Percentiles rank a stretch among this genome's conserved stretches.
phyloP scores from a whole-genome alignment of 2,888 invertebrate species.

The Bruchidius siliquastri region DNA sequence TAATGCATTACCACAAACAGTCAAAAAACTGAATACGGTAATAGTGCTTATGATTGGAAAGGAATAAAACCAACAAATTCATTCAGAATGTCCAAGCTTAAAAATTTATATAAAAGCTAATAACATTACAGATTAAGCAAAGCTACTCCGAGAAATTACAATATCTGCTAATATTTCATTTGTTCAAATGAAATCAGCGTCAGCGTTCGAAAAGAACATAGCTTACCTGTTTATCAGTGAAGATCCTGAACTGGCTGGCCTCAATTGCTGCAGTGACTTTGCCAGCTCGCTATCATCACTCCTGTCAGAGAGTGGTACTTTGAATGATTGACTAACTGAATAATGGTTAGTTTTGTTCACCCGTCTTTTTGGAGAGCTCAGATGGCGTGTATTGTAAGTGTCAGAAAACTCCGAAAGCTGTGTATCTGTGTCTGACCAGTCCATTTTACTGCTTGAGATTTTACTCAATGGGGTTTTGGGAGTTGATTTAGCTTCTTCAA shows the following conservation, averaged over 20 bases:
- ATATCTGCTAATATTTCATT: too few relatives aligned
- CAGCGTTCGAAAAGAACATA: too few relatives aligned
- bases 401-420: slow-evolving; percentile 39
- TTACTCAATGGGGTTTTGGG: slow-evolving; percentile 38
- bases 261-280: slow-evolving; percentile 23
- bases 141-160: too few relatives aligned
- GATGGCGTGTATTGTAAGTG: slow-evolving; percentile 36
- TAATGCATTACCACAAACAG: too few relatives aligned
- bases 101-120: too few relatives aligned
- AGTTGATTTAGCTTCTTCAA: slow-evolving; percentile 20
- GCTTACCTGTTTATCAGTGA: background rate
- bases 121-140: too few relatives aligned
- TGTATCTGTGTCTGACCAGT: slow-evolving; percentile 47
- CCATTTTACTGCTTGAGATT: slow-evolving; percentile 39
- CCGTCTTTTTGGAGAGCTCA: slow-evolving; percentile 45
- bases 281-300: slow-evolving; percentile 23
- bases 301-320: slow-evolving; percentile 20
- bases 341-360: slow-evolving; percentile 42
- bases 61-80: too few relatives aligned
- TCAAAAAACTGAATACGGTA: too few relatives aligned
- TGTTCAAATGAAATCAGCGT: too few relatives aligned
- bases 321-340: slow-evolving; percentile 33
- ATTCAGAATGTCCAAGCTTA: too few relatives aligned
- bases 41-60: too few relatives aligned
- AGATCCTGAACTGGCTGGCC: slow-evolving; percentile 28